Percentiles rank a stretch among this genome's conserved stretches.
phyloP scores from a whole-genome alignment of 2,113 vertebrate genomes.

The Ellobius talpinus region DNA sequence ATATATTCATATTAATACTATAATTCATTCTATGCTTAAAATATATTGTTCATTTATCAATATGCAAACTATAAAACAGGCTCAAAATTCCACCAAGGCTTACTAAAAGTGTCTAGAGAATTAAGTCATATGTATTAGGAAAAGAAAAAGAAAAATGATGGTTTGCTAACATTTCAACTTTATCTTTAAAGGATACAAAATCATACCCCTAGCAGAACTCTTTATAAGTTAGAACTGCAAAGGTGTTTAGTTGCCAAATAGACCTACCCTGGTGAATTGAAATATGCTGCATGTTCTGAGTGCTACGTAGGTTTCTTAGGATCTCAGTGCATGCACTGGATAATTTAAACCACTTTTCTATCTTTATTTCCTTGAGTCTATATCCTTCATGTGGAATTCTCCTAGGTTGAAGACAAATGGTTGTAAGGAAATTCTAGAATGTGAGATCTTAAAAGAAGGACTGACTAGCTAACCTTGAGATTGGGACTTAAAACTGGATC shows the following conservation, averaged over 20 bases:
- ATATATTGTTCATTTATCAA: background rate
- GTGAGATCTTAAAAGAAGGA: background rate
- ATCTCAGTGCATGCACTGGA: background rate
- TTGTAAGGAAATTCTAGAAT: accelerated
- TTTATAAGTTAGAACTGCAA: background rate
- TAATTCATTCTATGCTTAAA: background rate
- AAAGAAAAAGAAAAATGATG: background rate
- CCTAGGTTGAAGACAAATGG: background rate
- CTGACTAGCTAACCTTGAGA: background rate
- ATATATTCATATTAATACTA: background rate
- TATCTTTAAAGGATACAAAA: too few relatives aligned
- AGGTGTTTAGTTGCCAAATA: too few relatives aligned
- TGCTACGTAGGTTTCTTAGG: too few relatives aligned
- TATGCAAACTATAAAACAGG: background rate
- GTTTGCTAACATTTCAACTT: background rate
- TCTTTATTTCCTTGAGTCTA: background rate
- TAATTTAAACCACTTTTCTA: background rate
- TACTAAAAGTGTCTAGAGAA: background rate
- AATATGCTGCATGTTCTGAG: background rate
- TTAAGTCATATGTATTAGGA: background rate
- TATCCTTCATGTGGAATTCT: background rate
- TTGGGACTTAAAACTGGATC: background rate
- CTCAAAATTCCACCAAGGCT: background rate
- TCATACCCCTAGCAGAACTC: too few relatives aligned
- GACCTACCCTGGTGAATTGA: too few relatives aligned